Evolutionary conservation across 2,113 vertebrate species (phyloP), one percentile per base, ranked within the genome.

Genomic region (Ibidorhyncha struthersii): DNA sequence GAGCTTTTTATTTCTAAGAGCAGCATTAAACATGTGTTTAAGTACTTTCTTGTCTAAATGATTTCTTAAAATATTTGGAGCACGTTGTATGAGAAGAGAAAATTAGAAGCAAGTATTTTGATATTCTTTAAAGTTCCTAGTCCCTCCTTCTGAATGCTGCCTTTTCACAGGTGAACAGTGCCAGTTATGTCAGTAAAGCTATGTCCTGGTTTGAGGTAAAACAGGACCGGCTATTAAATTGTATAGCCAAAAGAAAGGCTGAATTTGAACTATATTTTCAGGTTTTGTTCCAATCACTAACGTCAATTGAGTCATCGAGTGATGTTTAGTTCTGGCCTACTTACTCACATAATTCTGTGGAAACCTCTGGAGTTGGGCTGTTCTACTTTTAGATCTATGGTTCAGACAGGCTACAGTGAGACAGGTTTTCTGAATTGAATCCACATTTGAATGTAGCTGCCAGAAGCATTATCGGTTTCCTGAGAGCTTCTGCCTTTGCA

Each of bases 251-350:
- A 80, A 74, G 55, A 38, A 71, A 49, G 25, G n/a, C 10, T 85
- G 38, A 1, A 32, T 26, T 9, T 10, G 45, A 67, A 4, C 45
- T 36, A 10, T 10, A 4, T 62, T 79, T 74, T 21, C n/a, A 49
- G 47, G 4, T 5, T 59, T 43, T 82, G 8, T 86, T 79, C 22
- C 66, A 40, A 1, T 41, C 62, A 19, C 40, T 84, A 14, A 4
- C 14, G 1, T 9, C 45, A 19, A 0, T 1, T 1, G n/a, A 43
- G 55, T 3, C 26, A 0, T 0, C 1, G 34, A 43, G 59, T 2
- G 59, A 20, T 40, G 65, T 13, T 58, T 38, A 15, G 43, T 47
- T 34, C 30, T 88, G 93, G 40, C 79, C 91, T 21, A 10, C 73
- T 59, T 47, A 15, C 70, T 59, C 41, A 15, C 1, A 1, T 43